A percentile compares a stretch with the other conserved stretches of the same genome.
Evolutionary conservation across 2,888 invertebrate genomes (phyloP).

Genomic region (Metacarcinus magister): DNA sequence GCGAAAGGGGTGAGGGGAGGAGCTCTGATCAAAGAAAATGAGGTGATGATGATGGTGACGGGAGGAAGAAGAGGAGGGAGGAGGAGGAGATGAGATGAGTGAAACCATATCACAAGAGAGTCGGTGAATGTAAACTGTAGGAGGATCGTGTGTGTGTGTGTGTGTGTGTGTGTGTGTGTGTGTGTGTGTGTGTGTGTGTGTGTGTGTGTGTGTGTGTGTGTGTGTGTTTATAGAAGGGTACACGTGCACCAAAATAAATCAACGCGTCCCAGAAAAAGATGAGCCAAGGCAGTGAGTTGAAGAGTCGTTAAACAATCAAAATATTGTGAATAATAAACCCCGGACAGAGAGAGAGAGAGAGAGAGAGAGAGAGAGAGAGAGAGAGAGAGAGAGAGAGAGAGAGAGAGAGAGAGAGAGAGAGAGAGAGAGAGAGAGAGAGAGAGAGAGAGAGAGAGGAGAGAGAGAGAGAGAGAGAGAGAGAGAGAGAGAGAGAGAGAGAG

Average conservation of each 20-base stretch:
- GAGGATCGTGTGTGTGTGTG: not conserved
- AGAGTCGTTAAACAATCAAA: not conserved
- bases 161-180: not conserved
- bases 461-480: too few species aligned
- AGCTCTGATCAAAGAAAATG: not conserved
- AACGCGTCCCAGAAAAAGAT: not conserved
- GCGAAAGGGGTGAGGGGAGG: not conserved
- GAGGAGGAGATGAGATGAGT: not conserved
- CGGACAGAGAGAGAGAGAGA: not conserved
- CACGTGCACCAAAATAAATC: not conserved
- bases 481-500: too few species aligned
- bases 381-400: constrained; percentile 17
- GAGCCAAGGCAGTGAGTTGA: not conserved
- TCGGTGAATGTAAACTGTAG: not conserved
- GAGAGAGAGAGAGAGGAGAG: too few species aligned
- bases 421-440: constrained; percentile 53
- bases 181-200: constrained; percentile 33
- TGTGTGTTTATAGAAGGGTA: constrained; percentile 10
- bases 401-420: constrained; percentile 51
- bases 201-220: constrained; percentile 59
- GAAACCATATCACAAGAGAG: not conserved
- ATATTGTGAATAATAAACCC: not conserved
- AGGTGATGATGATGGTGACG: not conserved
- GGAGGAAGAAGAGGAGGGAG: not conserved
- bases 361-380: constrained; percentile 14